A percentile compares a stretch with the other conserved stretches of the same genome.
Conservation (phyloP, 2,888 invertebrate species). For the Drosophila basisetae region DNA sequence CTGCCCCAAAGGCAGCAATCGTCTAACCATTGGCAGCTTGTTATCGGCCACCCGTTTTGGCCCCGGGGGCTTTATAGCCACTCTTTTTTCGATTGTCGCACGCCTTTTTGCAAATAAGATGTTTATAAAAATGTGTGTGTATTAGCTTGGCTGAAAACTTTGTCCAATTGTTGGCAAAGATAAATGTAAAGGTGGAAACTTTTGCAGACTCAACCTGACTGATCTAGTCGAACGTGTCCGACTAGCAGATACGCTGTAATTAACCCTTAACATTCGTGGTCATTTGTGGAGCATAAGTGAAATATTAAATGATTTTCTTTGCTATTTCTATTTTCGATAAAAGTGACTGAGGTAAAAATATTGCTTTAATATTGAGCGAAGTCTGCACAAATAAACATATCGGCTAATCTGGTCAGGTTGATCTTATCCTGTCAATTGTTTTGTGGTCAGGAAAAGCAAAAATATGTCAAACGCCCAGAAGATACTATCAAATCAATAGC, state of each 20-base stretch:
- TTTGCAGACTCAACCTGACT: not conserved
- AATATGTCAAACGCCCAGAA: not conserved
- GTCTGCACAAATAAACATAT: not conserved
- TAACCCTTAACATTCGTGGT: too few species aligned
- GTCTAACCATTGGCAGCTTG: constrained; percentile 66
- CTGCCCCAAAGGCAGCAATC: constrained; percentile 49
- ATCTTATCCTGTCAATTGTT: not conserved
- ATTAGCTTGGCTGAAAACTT: constrained; percentile 66
- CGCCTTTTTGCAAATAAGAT: constrained; percentile 61
- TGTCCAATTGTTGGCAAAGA: constrained; percentile 58
- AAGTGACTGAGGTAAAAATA: not conserved
- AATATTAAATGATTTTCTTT: not conserved
- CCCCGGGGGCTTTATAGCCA: constrained; percentile 50
- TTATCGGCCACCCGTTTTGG: constrained; percentile 46
- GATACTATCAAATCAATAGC: not conserved
- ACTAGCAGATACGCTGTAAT: not conserved
- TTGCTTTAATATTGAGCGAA: not conserved
- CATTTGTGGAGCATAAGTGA: not conserved
- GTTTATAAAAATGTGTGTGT: constrained; percentile 70
- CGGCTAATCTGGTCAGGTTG: not conserved
- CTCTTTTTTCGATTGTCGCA: constrained; percentile 41
- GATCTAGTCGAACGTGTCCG: not conserved
- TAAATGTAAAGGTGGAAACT: constrained; percentile 16
- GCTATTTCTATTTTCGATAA: not conserved
- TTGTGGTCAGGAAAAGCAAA: not conserved